A percentile compares a stretch with the other conserved stretches of the same genome.
These are phyloP conservation scores for Pardosa pseudoannulata DNA, from an alignment of 2,888 invertebrate genomes.

Conservation along the genomic window DNA sequence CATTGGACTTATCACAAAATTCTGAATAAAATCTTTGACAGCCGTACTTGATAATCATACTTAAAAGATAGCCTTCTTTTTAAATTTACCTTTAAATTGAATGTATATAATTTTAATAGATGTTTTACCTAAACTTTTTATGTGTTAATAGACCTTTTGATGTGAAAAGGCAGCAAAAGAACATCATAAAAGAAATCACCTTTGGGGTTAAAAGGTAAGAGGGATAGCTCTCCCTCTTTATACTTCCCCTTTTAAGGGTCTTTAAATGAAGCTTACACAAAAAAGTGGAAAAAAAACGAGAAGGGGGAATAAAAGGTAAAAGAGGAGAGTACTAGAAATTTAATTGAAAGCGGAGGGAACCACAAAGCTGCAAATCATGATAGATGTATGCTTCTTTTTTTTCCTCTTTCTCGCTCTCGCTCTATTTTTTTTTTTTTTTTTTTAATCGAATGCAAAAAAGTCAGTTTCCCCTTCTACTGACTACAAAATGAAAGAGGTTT, in stretches of 20 bases:
- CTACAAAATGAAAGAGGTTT: no score
- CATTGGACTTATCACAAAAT: no score
- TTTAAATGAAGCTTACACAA: conserved; percentile 1
- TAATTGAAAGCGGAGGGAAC: conserved; percentile 64
- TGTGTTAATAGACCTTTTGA: no score
- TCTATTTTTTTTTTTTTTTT: neutral
- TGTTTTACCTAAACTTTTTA: no score
- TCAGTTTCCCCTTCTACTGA: conserved; percentile 27
- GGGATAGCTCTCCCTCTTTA: neutral
- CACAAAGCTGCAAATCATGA: conserved; percentile 47
- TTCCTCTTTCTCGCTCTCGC: neutral
- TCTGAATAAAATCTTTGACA: no score
- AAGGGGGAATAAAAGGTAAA: conserved; percentile 21
- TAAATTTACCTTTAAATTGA: no score
- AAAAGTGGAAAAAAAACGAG: neutral
- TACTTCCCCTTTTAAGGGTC: conserved; percentile 3
- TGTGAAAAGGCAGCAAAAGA: no score
- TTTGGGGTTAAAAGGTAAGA: neutral
- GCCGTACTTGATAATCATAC: no score
- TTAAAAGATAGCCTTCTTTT: no score
- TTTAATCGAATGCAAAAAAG: conserved; percentile 44
- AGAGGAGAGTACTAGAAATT: conserved; percentile 27
- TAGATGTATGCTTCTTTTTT: neutral
- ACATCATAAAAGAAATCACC: no score
- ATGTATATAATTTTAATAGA: no score